Conservation (phyloP, 2,797 vertebrate species). For the Dicrostonyx torquatus region DNA sequence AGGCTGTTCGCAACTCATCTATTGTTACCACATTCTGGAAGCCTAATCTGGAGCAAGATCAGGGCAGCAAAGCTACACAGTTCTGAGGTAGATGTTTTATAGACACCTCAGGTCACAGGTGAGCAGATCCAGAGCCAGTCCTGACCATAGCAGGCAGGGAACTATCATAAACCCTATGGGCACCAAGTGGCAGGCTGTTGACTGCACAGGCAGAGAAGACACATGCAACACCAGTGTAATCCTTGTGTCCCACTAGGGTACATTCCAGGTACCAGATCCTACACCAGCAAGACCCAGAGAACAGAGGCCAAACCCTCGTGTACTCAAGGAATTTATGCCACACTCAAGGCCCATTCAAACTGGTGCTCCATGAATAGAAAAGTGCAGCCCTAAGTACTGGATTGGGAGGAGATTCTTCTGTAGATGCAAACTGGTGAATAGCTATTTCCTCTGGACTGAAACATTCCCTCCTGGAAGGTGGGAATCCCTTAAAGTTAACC, state of each 20-base stretch:
- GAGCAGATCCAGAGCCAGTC: neutral
- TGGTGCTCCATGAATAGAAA: no score
- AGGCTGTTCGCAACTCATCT: constrained; percentile 92
- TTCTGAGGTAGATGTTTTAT: neutral
- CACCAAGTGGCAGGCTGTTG: neutral
- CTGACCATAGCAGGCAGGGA: neutral
- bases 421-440: neutral
- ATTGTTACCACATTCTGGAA: constrained; percentile 94
- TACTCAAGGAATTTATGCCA: neutral
- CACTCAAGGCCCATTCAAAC: neutral
- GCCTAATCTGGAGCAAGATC: constrained; percentile 89
- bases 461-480: neutral
- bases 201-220: neutral
- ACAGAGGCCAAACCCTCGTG: neutral
- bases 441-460: neutral
- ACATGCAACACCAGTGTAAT: no score
- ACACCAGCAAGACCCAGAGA: accelerated
- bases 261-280: neutral
- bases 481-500: neutral
- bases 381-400: accelerated
- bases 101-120: neutral
- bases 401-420: neutral
- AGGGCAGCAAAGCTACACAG: constrained; percentile 77
- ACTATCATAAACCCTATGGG: neutral
- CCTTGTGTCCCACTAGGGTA: neutral